These are phyloP conservation scores for Sminthurinus aureus DNA, from an alignment of 2,888 invertebrate species.

Conservation along the genomic window DNA sequence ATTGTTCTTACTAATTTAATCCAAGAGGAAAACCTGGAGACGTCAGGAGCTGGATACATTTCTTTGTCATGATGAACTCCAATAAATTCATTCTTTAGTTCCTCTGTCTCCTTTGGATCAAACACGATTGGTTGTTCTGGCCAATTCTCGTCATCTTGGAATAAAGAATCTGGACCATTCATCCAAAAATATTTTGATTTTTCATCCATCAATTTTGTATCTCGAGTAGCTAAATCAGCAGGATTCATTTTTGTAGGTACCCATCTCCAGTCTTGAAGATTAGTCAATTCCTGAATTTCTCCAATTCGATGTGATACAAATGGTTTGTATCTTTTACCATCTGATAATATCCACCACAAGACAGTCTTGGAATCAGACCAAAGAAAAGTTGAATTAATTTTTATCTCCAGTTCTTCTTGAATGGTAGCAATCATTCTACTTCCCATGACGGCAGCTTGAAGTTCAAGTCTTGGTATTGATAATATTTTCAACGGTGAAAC, in stretches of 20 bases:
- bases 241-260: slow-evolving; percentile 47
- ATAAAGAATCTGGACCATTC: slow-evolving; percentile 46
- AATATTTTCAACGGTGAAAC: slow-evolving; percentile 41
- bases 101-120: background rate
- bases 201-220: background rate
- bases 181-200: slow-evolving; percentile 44
- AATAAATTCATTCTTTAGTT: background rate
- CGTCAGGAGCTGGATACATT: no score
- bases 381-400: slow-evolving; percentile 5
- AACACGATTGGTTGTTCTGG: slow-evolving; percentile 27
- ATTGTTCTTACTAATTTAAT: slow-evolving; percentile 1
- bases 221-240: slow-evolving; percentile 50
- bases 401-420: slow-evolving; percentile 26
- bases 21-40: slow-evolving; percentile 31
- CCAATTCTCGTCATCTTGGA: slow-evolving; percentile 40
- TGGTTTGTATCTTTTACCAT: slow-evolving; percentile 36
- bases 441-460: slow-evolving; percentile 46
- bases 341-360: slow-evolving; percentile 44
- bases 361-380: slow-evolving; percentile 52
- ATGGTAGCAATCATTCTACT: slow-evolving; percentile 23
- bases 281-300: slow-evolving; percentile 49
- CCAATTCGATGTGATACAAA: slow-evolving; percentile 51
- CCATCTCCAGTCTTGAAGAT: slow-evolving; percentile 46
- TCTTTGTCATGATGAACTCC: no score
- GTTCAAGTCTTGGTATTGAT: slow-evolving; percentile 48